A percentile compares a stretch with the other conserved stretches of the same genome.
Conservation (phyloP, 2,888 invertebrate species). For the Ormyrus thymus region DNA sequence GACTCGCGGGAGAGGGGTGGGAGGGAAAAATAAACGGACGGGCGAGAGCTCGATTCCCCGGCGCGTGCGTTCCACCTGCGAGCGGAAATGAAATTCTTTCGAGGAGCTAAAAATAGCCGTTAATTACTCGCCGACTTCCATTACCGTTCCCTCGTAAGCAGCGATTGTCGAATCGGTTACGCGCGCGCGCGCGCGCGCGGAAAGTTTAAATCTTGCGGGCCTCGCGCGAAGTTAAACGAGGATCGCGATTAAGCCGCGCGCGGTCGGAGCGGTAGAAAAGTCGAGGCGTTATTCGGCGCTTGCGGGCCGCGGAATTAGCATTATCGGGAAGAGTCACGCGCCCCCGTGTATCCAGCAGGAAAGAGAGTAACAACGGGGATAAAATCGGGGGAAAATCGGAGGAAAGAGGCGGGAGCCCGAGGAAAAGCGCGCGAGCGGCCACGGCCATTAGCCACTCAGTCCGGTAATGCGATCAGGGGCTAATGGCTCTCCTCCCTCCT, state of each 20-base stretch:
- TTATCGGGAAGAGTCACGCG: slow-evolving; percentile 55
- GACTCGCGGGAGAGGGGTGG: slow-evolving; percentile 9
- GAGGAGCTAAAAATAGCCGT: too few relatives aligned
- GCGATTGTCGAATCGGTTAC: slow-evolving; percentile 37
- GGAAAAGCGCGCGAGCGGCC: slow-evolving; percentile 51
- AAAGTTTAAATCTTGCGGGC: slow-evolving; percentile 22
- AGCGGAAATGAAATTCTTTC: too few relatives aligned
- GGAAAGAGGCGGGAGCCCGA: slow-evolving; percentile 20
- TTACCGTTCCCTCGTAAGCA: neutral
- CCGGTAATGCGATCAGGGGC: slow-evolving; percentile 67
- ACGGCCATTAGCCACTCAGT: slow-evolving; percentile 61
- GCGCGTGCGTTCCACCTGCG: too few relatives aligned
- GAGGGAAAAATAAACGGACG: neutral
- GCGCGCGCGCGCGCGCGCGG: neutral
- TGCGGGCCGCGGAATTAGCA: slow-evolving; percentile 47
- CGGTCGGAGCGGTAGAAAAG: slow-evolving; percentile 37
- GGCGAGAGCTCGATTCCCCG: too few relatives aligned
- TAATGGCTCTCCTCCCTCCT: slow-evolving; percentile 61
- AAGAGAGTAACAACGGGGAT: slow-evolving; percentile 37
- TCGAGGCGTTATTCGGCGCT: slow-evolving; percentile 41
- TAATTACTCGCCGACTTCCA: neutral
- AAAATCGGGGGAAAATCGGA: slow-evolving; percentile 48
- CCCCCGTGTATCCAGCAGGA: slow-evolving; percentile 26
- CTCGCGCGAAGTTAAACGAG: slow-evolving; percentile 48
- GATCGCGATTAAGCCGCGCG: slow-evolving; percentile 40